Base-by-base conservation (phyloP, 2,797 vertebrate species). In the Ciconia nigra region DNA sequence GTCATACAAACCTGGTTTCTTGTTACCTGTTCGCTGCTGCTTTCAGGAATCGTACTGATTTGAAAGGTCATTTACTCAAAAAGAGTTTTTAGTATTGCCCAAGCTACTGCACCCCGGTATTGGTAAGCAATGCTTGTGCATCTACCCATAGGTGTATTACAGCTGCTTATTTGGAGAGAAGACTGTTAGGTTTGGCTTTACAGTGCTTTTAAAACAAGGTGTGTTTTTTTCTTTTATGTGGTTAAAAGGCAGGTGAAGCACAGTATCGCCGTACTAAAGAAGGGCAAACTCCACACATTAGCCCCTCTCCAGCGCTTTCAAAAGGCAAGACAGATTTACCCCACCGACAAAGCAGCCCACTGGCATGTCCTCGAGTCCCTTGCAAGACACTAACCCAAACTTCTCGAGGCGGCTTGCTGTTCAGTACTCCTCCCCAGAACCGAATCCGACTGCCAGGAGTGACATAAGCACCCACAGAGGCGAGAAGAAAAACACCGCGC, bases 101-200 rank as follows among this genome's bases (percentile, higher is more conserved):
- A 6, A 41, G 44, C 55, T 29, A 4, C 69, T 11, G 31, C 2
- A 8, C 19, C 3, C 42, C 1, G 0, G 52, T 15, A 17, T 6
- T 3, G 21, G 41, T 3, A 29, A 9, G 66, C 9, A 11, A 5
- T 1, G 24, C 52, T 15, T 4, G 21, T 4, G 58, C 49, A 15
- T 1, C 39, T 66, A 28, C 8, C 35, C 80, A 1, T 0, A 10
- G n/a, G 47, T 21, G 4, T 26, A 33, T 13, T 42, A 17, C 28
- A 37, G 90, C 57, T 42, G 65, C 84, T 42, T 14, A 0, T 46
- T 2, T 10, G 58, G 10, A 51, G 47, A 33, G 22, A 35, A 63
- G 6, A 25, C 61, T 52, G 41, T 10, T 5, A 58, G 41, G 31
- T 66, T 51, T 29, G 89, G 3, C 82, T 41, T 78, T 10, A 20